These are phyloP conservation scores for Seira ritae DNA, from an alignment of 2,888 invertebrate species.

Conservation along the genomic window DNA sequence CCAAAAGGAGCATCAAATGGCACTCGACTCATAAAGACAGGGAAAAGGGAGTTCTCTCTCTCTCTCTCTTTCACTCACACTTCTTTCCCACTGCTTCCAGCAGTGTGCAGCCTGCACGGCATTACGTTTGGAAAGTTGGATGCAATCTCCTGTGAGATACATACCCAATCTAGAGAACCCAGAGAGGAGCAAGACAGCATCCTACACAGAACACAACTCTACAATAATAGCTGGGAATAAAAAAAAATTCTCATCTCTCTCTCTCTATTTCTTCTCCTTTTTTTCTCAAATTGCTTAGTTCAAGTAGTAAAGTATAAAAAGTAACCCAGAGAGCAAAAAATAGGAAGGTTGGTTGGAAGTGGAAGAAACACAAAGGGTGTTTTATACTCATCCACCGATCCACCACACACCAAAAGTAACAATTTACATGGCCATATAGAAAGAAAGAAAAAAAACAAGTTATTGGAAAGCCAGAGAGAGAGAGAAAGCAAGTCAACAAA, in stretches of 20 bases:
- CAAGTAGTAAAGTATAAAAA: slow-evolving; percentile 8
- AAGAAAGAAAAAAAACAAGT: slow-evolving; percentile 16
- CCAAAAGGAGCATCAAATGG: background rate
- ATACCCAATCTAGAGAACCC: slow-evolving; percentile 41
- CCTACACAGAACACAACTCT: background rate
- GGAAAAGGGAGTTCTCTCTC: slow-evolving; percentile 8
- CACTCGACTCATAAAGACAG: slow-evolving; percentile 1
- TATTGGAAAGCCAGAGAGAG: slow-evolving; percentile 34
- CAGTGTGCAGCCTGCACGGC: background rate
- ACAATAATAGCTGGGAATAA: background rate
- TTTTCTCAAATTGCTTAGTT: background rate
- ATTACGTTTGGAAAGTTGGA: slow-evolving; percentile 21
- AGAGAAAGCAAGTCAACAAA: slow-evolving; percentile 57
- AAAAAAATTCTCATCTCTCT: too few relatives aligned
- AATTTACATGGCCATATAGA: background rate
- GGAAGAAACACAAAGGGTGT: slow-evolving; percentile 6
- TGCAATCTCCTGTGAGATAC: slow-evolving; percentile 51
- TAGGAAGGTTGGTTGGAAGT: background rate
- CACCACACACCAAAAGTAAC: slow-evolving; percentile 8
- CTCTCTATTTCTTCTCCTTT: slow-evolving; percentile 6
- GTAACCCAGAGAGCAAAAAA: background rate
- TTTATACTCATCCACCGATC: slow-evolving; percentile 6
- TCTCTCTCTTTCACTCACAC: too few relatives aligned
- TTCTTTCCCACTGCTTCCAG: background rate
- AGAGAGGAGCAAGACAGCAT: too few relatives aligned